Conservation (phyloP, 2,888 invertebrate genomes). For the Trichacis sp. region DNA sequence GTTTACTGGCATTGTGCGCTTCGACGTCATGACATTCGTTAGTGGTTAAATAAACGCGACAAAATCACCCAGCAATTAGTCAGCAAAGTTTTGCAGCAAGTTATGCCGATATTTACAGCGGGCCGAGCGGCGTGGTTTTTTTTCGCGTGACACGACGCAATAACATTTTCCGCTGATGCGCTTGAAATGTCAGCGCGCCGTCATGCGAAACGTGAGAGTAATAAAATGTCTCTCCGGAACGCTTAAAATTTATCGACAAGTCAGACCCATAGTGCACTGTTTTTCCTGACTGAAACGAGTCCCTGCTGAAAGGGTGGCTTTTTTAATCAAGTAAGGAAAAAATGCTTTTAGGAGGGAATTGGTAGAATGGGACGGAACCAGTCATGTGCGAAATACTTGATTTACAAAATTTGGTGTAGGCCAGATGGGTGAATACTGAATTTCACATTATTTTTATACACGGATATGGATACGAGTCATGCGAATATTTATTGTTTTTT, state of each 20-base stretch:
- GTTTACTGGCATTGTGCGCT: neutral
- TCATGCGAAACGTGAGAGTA: neutral
- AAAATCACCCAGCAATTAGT: neutral
- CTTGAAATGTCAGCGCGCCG: neutral
- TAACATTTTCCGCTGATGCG: neutral
- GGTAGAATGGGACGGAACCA: no score
- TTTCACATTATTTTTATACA: no score
- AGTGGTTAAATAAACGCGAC: neutral
- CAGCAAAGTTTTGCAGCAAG: neutral
- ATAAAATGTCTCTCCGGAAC: no score
- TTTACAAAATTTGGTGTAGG: no score
- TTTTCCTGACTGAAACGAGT: neutral
- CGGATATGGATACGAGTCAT: no score
- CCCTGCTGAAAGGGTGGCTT: neutral
- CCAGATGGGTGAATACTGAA: no score
- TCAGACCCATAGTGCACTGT: neutral
- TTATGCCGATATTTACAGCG: neutral
- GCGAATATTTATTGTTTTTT: no score
- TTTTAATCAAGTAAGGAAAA: neutral
- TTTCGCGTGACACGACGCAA: neutral
- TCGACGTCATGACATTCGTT: neutral
- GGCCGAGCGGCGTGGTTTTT: neutral
- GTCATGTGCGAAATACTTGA: no score
- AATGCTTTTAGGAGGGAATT: neutral
- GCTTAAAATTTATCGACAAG: neutral